Conservation (phyloP, 2,797 vertebrate species). For the Salmo trutta region DNA sequence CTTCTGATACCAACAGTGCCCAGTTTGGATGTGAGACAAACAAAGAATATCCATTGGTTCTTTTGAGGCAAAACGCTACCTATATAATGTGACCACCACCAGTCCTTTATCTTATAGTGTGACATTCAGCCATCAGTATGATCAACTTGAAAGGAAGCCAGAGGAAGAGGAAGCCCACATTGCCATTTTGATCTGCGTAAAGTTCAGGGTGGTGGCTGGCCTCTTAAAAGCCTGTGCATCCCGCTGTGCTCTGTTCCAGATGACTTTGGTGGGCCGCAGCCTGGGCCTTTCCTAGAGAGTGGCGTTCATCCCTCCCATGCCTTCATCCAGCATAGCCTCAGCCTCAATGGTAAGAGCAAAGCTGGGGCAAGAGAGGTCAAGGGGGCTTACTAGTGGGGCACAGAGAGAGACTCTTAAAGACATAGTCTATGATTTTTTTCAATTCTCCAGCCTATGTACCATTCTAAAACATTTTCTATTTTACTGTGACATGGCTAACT, state of each 20-base stretch:
- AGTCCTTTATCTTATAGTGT: neutral
- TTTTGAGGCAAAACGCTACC: neutral
- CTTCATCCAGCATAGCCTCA: constrained; percentile 81
- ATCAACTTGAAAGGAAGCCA: neutral
- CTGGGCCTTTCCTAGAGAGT: constrained; percentile 77
- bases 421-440: no score
- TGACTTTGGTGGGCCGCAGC: constrained; percentile 84
- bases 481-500: no score
- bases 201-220: neutral
- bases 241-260: constrained; percentile 66
- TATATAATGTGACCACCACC: neutral
- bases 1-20: neutral
- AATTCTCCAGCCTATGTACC: no score
- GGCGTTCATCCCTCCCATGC: constrained; percentile 75
- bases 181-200: neutral
- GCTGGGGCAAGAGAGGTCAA: no score
- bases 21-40: neutral
- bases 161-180: neutral
- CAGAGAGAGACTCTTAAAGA: neutral
- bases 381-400: constrained; percentile 1
- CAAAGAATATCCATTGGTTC: neutral
- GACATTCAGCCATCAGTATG: neutral
- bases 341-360: constrained; percentile 60
- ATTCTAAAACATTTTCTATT: neutral
- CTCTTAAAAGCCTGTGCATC: neutral